Evolutionary conservation across 2,888 invertebrate species (phyloP).

Genomic region (Cetonia aurata): DNA sequence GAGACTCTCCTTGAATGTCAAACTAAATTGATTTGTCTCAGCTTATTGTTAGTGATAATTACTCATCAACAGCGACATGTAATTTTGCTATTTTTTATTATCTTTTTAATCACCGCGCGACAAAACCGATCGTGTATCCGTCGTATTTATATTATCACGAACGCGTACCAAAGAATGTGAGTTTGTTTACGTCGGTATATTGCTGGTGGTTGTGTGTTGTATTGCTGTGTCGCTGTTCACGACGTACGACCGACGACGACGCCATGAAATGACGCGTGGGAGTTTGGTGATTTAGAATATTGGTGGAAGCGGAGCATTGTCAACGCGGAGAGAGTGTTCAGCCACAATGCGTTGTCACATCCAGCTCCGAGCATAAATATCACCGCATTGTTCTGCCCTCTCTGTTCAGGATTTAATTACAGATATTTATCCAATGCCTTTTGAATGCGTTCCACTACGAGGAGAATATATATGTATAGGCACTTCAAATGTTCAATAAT

Average conservation of each 20-base stretch:
- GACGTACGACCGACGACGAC: background rate
- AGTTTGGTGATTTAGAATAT: constrained; percentile 57
- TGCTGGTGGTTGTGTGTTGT: no score
- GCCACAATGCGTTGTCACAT: constrained; percentile 61
- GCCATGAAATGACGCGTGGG: constrained; percentile 49
- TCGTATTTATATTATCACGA: no score
- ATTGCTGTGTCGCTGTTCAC: background rate
- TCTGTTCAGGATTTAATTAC: constrained; percentile 58
- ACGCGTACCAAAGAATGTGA: no score
- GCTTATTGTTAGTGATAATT: no score
- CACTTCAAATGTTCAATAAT: constrained; percentile 27
- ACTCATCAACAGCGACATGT: no score
- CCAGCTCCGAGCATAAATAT: constrained; percentile 60
- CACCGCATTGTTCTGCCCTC: constrained; percentile 56
- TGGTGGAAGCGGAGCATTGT: constrained; percentile 47
- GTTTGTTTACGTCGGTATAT: no score
- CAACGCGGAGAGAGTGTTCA: constrained; percentile 52
- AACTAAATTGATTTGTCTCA: no score
- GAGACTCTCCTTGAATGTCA: no score
- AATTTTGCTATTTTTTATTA: no score
- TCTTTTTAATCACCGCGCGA: no score
- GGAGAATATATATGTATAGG: background rate
- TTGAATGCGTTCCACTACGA: background rate
- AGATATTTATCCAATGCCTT: constrained; percentile 53
- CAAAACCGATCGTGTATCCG: no score